These are phyloP conservation scores for Ictidomys tridecemlineatus DNA, from an alignment of 2,113 vertebrate genomes.

Conservation along the genomic window DNA sequence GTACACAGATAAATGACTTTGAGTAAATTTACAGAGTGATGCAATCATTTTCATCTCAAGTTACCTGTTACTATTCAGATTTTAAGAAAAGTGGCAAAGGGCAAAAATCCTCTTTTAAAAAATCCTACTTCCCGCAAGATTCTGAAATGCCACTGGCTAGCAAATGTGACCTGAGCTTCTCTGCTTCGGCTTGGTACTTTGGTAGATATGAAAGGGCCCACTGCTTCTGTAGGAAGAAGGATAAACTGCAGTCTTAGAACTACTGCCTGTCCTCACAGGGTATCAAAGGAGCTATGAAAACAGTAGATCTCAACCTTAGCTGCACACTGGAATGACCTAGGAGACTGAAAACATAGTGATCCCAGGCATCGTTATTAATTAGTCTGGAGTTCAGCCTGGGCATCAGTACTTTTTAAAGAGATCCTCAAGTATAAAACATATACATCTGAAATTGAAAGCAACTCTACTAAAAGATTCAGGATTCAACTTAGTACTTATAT, in stretches of 20 bases:
- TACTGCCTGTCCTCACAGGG: not conserved
- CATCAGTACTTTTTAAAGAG: not conserved
- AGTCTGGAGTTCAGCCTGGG: not conserved
- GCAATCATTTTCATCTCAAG: not conserved
- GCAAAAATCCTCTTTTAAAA: not conserved
- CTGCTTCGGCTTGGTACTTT: not conserved
- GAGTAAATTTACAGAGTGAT: constrained; percentile 1
- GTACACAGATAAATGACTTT: not conserved
- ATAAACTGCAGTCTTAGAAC: not conserved
- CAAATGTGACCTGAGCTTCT: not conserved
- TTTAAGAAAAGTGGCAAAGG: not conserved
- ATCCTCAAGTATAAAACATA: not conserved
- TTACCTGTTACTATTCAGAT: constrained; percentile 12
- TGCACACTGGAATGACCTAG: not conserved
- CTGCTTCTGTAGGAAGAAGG: not conserved
- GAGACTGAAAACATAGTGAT: not conserved
- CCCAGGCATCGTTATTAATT: not conserved
- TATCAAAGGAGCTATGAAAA: not conserved
- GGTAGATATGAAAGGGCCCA: not conserved
- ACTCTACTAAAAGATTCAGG: not conserved
- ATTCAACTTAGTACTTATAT: not conserved
- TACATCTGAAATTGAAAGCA: not conserved
- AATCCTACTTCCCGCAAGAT: not conserved
- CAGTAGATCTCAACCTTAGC: not conserved
- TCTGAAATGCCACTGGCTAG: not conserved